Evolutionary conservation across 2,888 invertebrate species (phyloP).

Genomic region (Homarus gammarus): DNA sequence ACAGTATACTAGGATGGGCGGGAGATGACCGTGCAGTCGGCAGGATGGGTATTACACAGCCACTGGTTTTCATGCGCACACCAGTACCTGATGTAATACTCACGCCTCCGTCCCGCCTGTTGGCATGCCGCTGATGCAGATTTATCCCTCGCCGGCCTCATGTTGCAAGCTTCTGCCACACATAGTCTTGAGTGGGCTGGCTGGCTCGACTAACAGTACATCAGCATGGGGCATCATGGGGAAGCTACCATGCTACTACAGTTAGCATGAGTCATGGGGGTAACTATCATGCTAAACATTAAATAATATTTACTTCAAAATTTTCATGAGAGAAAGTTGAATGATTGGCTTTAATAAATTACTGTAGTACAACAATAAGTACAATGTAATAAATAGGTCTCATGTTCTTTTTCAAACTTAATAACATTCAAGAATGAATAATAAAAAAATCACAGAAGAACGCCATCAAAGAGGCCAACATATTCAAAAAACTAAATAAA

Average conservation of each 20-base stretch:
- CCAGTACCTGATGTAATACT: constrained; percentile 99
- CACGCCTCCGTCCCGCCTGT: constrained; percentile 82
- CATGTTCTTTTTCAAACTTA: too few species aligned
- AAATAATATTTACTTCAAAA: not conserved
- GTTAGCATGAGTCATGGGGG: constrained; percentile 32
- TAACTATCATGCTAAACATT: constrained; percentile 21
- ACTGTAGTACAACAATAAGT: too few species aligned
- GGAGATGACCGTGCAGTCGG: constrained; percentile 41
- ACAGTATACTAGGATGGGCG: constrained; percentile 22
- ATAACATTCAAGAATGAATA: too few species aligned
- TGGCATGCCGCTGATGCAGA: constrained; percentile 36
- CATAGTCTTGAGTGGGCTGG: constrained; percentile 26
- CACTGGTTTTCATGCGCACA: constrained; percentile 71
- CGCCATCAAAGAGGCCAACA: too few species aligned
- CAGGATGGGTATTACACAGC: constrained; percentile 72
- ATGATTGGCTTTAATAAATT: too few species aligned
- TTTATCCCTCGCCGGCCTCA: constrained; percentile 40
- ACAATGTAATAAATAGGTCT: too few species aligned
- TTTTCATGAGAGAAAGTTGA: not conserved
- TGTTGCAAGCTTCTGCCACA: constrained; percentile 32
- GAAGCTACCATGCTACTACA: constrained; percentile 44
- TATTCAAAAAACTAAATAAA: too few species aligned
- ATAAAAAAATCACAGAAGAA: too few species aligned
- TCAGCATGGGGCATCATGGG: constrained; percentile 7
- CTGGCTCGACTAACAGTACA: constrained; percentile 13